Conservation (phyloP, 1,140 invertebrate species). For the Drosophila bocqueti region DNA sequence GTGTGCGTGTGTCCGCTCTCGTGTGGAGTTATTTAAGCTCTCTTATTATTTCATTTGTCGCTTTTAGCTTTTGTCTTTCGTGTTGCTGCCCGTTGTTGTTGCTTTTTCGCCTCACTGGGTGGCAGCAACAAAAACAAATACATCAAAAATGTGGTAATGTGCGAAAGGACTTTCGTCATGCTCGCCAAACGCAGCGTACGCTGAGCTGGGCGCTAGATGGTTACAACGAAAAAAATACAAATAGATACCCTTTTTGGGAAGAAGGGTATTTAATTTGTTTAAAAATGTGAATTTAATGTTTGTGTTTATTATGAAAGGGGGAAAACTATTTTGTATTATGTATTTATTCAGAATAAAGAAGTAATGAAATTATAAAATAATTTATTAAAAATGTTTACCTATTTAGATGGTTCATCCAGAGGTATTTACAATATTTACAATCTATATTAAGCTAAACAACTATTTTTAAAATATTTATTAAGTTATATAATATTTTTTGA, state of each 20-base stretch:
- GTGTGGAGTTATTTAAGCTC: slow-evolving; percentile 83
- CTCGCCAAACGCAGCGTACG: slow-evolving; percentile 49
- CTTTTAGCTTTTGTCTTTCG: slow-evolving; percentile 83
- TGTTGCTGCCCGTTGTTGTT: slow-evolving; percentile 60
- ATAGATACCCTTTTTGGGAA: slow-evolving; percentile 18
- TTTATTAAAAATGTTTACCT: neutral
- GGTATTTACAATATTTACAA: neutral
- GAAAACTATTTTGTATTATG: too few species aligned
- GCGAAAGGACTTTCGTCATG: slow-evolving; percentile 83
- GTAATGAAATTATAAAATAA: neutral
- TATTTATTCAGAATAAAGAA: neutral
- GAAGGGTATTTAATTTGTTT: neutral
- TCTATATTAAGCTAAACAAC: neutral
- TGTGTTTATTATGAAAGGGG: neutral
- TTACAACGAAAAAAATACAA: slow-evolving; percentile 19
- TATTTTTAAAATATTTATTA: neutral
- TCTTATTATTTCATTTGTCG: slow-evolving; percentile 84
- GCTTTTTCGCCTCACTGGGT: slow-evolving; percentile 62
- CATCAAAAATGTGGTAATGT: slow-evolving; percentile 77
- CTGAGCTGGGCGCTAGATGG: slow-evolving; percentile 47
- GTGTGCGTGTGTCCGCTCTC: slow-evolving; percentile 46
- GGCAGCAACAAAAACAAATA: slow-evolving; percentile 42
- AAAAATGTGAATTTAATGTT: neutral
- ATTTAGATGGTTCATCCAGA: neutral
- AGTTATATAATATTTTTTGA: too few species aligned